Conservation (phyloP, 2,113 vertebrate genomes). For the Oncorhynchus keta region DNA sequence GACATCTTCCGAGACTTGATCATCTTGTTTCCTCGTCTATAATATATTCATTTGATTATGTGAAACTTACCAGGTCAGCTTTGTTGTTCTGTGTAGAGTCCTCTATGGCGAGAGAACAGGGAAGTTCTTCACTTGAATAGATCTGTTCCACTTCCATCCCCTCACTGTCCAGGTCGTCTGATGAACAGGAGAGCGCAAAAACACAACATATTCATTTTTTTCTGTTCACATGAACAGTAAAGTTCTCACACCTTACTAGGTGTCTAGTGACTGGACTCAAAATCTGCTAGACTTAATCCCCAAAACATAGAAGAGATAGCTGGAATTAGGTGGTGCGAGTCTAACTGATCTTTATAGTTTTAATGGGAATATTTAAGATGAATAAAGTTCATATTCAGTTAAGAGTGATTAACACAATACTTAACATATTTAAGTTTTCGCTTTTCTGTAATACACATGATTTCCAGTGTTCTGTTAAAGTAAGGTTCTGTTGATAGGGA, state of each 20-base stretch:
- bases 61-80: slow-evolving; percentile 55
- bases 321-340: not conserved
- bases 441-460: too few relatives aligned
- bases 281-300: not conserved
- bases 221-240: not conserved
- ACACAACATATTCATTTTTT: not conserved
- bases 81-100: slow-evolving; percentile 38
- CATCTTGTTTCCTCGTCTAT: too few relatives aligned
- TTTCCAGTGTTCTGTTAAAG: too few relatives aligned
- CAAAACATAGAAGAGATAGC: not conserved
- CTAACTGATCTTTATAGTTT: not conserved
- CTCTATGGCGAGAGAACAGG: slow-evolving; percentile 74
- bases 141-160: slow-evolving; percentile 68
- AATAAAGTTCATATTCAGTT: too few relatives aligned
- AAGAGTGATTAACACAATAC: too few relatives aligned
- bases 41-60: not conserved
- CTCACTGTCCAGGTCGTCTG: slow-evolving; percentile 72
- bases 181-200: not conserved
- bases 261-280: not conserved
- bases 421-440: too few relatives aligned
- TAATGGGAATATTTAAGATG: too few relatives aligned
- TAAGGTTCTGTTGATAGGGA: too few relatives aligned
- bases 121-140: slow-evolving; percentile 48
- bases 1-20: too few relatives aligned
- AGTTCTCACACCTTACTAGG: not conserved